Percentiles rank a stretch among this genome's conserved stretches.
Conservation (phyloP, 2,888 invertebrate species). For the Lithophane leautieri region DNA sequence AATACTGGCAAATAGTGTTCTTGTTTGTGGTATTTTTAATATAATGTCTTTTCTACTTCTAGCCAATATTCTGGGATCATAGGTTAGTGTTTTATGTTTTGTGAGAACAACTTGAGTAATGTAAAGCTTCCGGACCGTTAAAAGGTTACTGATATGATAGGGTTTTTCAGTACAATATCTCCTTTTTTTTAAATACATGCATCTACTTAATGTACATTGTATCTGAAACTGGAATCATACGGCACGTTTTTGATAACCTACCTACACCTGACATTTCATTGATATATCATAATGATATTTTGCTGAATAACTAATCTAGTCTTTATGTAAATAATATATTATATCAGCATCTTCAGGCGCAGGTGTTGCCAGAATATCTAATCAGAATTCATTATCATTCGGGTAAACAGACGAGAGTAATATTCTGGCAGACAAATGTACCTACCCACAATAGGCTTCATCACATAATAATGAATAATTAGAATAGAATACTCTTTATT, state of each 20-base stretch:
- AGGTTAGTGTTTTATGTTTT: too few relatives aligned
- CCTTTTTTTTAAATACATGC: too few relatives aligned
- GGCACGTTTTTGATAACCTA: constrained; percentile 24
- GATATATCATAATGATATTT: constrained; percentile 8
- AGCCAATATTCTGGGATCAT: too few relatives aligned
- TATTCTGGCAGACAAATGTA: constrained; percentile 11
- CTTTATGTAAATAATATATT: neutral
- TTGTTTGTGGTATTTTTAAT: too few relatives aligned
- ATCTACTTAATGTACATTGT: neutral
- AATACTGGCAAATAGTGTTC: too few relatives aligned
- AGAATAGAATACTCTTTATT: too few relatives aligned
- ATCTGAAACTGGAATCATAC: neutral
- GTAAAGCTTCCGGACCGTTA: too few relatives aligned
- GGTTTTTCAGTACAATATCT: too few relatives aligned
- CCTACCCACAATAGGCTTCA: constrained; percentile 19
- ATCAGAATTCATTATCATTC: constrained; percentile 29
- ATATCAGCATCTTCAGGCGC: constrained; percentile 14
- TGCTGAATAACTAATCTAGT: constrained; percentile 5
- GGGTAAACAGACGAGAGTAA: constrained; percentile 10
- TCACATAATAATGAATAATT: constrained; percentile 18
- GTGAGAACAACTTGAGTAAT: too few relatives aligned
- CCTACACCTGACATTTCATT: constrained; percentile 3
- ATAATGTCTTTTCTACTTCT: too few relatives aligned
- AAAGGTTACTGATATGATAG: too few relatives aligned
- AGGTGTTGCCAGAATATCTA: constrained; percentile 16